phyloP scores from a whole-genome alignment of 2,113 vertebrate species.

The Campylomormyrus numenius region DNA sequence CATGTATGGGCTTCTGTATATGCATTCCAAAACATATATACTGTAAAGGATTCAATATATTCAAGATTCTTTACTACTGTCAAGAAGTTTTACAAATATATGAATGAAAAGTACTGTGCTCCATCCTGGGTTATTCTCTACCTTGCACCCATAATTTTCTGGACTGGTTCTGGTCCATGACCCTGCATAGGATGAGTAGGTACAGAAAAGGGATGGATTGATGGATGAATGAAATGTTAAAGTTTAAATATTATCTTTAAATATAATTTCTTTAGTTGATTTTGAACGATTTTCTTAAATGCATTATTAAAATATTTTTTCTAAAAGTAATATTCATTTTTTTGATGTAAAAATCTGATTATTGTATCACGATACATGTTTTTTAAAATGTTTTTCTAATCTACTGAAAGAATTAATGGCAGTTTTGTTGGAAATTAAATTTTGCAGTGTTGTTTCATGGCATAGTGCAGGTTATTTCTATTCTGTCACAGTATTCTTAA shows the following conservation, averaged over 20 bases:
- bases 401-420: neutral
- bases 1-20: neutral
- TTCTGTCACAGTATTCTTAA: neutral
- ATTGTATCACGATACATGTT: neutral
- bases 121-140: neutral
- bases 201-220: neutral
- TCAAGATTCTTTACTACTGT: neutral
- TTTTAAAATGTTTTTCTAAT: neutral
- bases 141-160: neutral
- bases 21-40: neutral
- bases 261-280: neutral
- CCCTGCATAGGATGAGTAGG: neutral
- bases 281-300: neutral
- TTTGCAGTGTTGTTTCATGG: neutral
- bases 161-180: neutral
- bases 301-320: neutral
- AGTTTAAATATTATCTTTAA: neutral
- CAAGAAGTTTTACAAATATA: neutral
- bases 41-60: neutral
- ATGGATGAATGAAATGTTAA: neutral
- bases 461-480: neutral
- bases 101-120: neutral
- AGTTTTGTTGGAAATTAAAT: neutral
- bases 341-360: neutral
- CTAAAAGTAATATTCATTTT: neutral